Evolutionary conservation across 2,888 invertebrate species (phyloP).

Genomic region (Hirtodrosophila duncani): DNA sequence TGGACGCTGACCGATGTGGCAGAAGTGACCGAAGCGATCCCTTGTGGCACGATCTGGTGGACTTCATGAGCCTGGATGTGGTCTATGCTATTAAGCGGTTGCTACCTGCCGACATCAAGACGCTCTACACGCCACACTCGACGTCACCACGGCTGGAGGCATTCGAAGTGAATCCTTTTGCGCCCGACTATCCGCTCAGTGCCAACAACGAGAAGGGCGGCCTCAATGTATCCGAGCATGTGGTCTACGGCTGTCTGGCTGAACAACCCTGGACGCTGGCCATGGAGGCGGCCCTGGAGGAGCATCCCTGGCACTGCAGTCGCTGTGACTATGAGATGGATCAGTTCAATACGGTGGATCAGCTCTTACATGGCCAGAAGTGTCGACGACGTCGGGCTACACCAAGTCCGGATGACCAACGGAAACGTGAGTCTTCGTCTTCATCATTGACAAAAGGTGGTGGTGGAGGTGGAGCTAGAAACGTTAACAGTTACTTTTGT

Average conservation of each 20-base stretch:
- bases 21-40: conserved; percentile 76
- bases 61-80: conserved; percentile 86
- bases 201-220: conserved; percentile 89
- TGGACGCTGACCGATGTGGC: neutral
- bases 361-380: conserved; percentile 83
- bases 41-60: conserved; percentile 84
- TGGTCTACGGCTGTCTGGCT: conserved; percentile 86
- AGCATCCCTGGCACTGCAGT: conserved; percentile 85
- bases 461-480: too few species aligned
- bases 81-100: conserved; percentile 89
- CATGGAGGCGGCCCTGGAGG: conserved; percentile 81
- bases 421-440: too few species aligned
- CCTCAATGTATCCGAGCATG: conserved; percentile 87
- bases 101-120: conserved; percentile 89
- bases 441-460: too few species aligned
- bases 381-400: conserved; percentile 19
- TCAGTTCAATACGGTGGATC: conserved; percentile 83
- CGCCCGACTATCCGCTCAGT: conserved; percentile 81
- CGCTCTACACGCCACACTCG: conserved; percentile 64
- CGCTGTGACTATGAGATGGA: conserved; percentile 82
- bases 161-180: conserved; percentile 85
- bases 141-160: conserved; percentile 43
- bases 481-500: conserved; percentile 81
- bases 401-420: too few species aligned
- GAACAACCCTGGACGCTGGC: conserved; percentile 85